Percentiles rank a stretch among this genome's conserved stretches.
Conservation (phyloP, 2,888 invertebrate genomes). For the Petrophora chlorosata region DNA sequence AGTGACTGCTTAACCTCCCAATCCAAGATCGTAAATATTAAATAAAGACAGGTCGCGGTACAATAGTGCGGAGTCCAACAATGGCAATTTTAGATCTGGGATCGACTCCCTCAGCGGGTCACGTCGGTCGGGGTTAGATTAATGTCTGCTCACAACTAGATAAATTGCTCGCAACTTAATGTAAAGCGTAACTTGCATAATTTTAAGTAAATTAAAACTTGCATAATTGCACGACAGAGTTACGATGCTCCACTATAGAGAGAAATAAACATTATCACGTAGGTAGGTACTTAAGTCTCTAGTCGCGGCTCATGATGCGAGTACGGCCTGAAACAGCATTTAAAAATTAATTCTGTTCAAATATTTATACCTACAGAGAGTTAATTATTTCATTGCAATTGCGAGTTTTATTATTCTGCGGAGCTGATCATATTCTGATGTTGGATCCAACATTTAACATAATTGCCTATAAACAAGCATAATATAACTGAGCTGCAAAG, state of each 20-base stretch:
- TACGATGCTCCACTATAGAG: background rate
- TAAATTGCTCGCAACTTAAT: slow-evolving; percentile 42
- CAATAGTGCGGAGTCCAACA: slow-evolving; percentile 34
- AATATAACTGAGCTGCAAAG: slow-evolving; percentile 29
- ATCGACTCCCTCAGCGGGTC: slow-evolving; percentile 39
- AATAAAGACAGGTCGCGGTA: slow-evolving; percentile 38
- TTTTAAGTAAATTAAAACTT: no score
- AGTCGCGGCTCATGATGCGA: slow-evolving; percentile 18
- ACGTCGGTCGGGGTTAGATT: slow-evolving; percentile 51
- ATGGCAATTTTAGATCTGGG: slow-evolving; percentile 27
- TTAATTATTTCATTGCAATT: slow-evolving; percentile 25
- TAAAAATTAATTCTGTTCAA: slow-evolving; percentile 25
- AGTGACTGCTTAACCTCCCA: slow-evolving; percentile 34
- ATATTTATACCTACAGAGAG: slow-evolving; percentile 28
- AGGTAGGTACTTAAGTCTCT: background rate
- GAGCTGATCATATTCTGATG: slow-evolving; percentile 20
- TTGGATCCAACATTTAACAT: slow-evolving; percentile 26
- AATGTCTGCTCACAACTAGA: slow-evolving; percentile 55
- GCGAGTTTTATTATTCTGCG: slow-evolving; percentile 23
- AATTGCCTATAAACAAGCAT: slow-evolving; percentile 18
- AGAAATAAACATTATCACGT: slow-evolving; percentile 2
- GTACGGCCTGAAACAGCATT: slow-evolving; percentile 19
- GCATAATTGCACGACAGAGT: no score
- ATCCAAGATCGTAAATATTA: slow-evolving; percentile 44
- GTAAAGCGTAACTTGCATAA: background rate